Conservation (phyloP, 2,888 invertebrate species). For the Zele albiditarsus region DNA sequence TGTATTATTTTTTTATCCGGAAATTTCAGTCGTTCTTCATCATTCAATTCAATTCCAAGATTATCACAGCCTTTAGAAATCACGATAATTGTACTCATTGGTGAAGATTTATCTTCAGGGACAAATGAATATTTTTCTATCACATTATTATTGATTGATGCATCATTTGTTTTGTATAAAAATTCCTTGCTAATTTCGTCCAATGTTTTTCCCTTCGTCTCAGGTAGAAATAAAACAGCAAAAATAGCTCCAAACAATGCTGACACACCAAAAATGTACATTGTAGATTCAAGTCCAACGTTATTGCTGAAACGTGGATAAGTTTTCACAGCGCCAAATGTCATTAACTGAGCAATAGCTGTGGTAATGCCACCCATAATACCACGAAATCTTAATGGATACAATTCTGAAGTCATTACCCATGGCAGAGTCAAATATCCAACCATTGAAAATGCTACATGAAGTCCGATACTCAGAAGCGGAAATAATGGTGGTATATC, state of each 20-base stretch:
- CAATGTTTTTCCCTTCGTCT: conserved; percentile 81
- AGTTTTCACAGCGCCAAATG: conserved; percentile 82
- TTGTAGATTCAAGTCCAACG: conserved; percentile 78
- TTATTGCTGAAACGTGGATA: conserved; percentile 78
- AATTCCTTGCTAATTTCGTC: conserved; percentile 81
- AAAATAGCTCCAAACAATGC: conserved; percentile 78
- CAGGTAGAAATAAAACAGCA: conserved; percentile 78
- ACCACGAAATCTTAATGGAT: conserved; percentile 80
- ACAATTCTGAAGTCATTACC: conserved; percentile 84
- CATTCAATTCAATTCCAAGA: conserved; percentile 19
- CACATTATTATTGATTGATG: conserved; percentile 16
- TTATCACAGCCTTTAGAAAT: conserved; percentile 22
- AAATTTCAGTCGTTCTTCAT: conserved; percentile 10
- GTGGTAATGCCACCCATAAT: conserved; percentile 82
- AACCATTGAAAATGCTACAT: conserved; percentile 83
- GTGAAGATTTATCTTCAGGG: conserved; percentile 25
- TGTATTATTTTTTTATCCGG: background rate
- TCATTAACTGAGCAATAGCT: conserved; percentile 81
- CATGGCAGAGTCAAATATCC: conserved; percentile 84
- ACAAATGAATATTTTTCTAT: conserved; percentile 24
- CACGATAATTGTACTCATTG: background rate
- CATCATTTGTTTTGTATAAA: conserved; percentile 58
- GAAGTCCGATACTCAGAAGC: conserved; percentile 78
- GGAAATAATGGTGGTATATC: conserved; percentile 70
- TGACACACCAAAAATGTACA: conserved; percentile 78